Evolutionary conservation across 2,113 vertebrate genomes (phyloP), one percentile per base, ranked within the genome.

Genomic region (Hymenochirus boettgeri): DNA sequence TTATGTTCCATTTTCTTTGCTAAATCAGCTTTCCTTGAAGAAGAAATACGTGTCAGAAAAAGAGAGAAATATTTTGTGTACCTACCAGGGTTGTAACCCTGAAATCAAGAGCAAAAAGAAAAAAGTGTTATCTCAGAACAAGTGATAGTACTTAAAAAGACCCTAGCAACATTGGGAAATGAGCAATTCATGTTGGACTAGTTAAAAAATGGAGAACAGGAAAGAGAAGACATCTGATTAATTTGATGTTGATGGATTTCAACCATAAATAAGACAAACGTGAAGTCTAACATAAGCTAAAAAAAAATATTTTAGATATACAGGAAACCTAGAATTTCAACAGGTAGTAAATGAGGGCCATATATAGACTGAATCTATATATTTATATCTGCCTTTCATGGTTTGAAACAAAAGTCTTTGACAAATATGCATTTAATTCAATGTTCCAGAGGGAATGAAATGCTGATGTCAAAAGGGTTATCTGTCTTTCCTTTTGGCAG

Each of bases 61-160:
- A 82, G 75, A 78, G 79, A 84, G 79, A 80, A 81, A 84, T 72
- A 77, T 76, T 75, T 80, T 78, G 66, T 48, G 58, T 70, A 80
- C 70, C n/a, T 78, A 79, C 70, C 37, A 75, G 71, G 58, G 76
- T 78, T 70, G 77, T 72, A 81, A 78, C 73, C 75, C 73, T 70
- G 70, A 51, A 77, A 72, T 54, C 76, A 75, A 73, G 62, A n/a
- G n/a, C n/a, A n/a, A n/a, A n/a, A 78, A 78, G 79, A 63, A 62
- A 62, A 74, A 62, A 31, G 60, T 75, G 71, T 57, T 73, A 69
- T 79, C 69, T 74, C 70, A 72, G 75, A 79, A 75, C 74, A 80
- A 78, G 82, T 82, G 77, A 77, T 79, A 79, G 73, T 70, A 75
- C 70, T 76, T 78, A 73, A 72, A 75, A 81, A 73, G 70, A 79